Base-by-base conservation (phyloP, 1,140 invertebrate genomes). In the Tenebrio molitor region DNA sequence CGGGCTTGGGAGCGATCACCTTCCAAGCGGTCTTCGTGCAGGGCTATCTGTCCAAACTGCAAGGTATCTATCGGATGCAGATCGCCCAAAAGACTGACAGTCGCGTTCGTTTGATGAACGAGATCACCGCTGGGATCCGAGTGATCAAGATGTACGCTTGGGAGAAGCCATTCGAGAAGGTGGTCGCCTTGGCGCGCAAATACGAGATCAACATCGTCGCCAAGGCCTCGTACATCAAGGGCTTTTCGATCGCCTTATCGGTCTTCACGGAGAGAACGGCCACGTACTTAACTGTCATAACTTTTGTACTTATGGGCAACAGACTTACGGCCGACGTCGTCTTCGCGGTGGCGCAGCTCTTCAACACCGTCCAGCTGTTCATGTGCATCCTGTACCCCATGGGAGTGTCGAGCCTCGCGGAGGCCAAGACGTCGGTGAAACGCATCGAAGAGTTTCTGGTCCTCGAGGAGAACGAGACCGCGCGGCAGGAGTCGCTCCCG, bases 91-190 rank as follows among this genome's bases (percentile, higher is more conserved):
- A 88, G 34, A 95, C 94, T 0, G 95, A 96, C 81, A 88, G 92
- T 80, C 85, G 95, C 72, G 90, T 96, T 0, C 88, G 91, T 75
- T 82, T 95, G 3, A 95, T 95, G 93, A 93, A 89, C 77, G 94
- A 96, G 84, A 89, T 96, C 15, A 90, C 95, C 1, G 85, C 85
- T 42, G 90, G 90, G 10, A 77, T 89, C 0, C 88, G 94, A 83
- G 91, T 96, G 0, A 91, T 91, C 64, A 96, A 96, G 87, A 95
- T 95, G 93, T 94, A 94, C 76, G 89, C 91, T 1, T 94, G 93
- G 93, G 93, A 94, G 77, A 90, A 89, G 75, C 90, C 92, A 2
- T 94, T 94, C 78, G 87, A 89, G 64, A 86, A 88, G 74, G 79
- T 93, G 1, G 89, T 93, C 1, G 85, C 88, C 46, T 74, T 85